Evolutionary conservation across 1,140 invertebrate genomes (phyloP).

Genomic region (Neuroterus valhalla): DNA sequence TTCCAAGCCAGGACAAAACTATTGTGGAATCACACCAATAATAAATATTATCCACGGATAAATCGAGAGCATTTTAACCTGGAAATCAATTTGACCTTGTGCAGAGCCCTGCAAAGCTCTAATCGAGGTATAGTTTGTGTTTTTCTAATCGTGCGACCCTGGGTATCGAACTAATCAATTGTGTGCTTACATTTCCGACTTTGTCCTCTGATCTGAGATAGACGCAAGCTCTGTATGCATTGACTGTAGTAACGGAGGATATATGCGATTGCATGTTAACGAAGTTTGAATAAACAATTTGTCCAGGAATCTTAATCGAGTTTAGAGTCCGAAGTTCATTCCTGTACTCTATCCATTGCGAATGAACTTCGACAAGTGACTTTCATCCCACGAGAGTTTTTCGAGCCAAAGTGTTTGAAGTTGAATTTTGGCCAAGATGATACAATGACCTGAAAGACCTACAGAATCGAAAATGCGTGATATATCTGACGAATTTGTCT

Average conservation of each 20-base stretch:
- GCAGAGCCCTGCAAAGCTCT: too few species aligned
- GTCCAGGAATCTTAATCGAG: conserved; percentile 44
- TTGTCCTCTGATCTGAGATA: too few species aligned
- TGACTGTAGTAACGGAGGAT: conserved; percentile 33
- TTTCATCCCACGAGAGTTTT: conserved; percentile 45
- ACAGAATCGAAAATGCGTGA: too few species aligned
- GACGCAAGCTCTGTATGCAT: too few species aligned
- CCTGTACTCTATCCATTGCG: conserved; percentile 77
- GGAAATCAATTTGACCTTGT: too few species aligned
- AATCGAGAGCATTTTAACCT: background rate
- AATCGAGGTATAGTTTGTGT: too few species aligned
- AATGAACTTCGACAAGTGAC: conserved; percentile 67
- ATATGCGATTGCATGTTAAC: conserved; percentile 38
- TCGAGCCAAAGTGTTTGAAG: conserved; percentile 37
- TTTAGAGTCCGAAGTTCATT: conserved; percentile 77
- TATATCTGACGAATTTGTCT: background rate
- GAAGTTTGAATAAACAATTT: conserved; percentile 56
- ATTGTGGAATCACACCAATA: too few species aligned
- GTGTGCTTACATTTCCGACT: background rate
- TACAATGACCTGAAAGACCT: too few species aligned
- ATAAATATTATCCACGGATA: background rate
- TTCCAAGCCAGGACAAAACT: too few species aligned
- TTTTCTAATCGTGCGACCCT: too few species aligned
- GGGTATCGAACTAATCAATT: background rate
- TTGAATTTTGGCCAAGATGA: conserved; percentile 32